Base-by-base conservation (phyloP, 2,113 vertebrate species). In the Hydrolagus affinis region DNA sequence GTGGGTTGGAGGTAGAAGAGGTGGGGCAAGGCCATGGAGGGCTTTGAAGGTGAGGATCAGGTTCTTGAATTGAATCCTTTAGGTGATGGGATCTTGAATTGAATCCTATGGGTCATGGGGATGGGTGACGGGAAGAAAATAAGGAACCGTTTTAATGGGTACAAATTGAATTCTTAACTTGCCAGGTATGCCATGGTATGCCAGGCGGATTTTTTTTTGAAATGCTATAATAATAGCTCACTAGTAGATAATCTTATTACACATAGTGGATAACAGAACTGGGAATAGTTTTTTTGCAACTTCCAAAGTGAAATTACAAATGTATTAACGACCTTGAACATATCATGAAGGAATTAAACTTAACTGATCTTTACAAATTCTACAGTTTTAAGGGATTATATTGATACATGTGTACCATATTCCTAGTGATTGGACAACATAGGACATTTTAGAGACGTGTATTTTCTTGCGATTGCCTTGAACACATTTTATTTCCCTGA, bases 401-500 rank as follows among this genome's bases (percentile, higher is more conserved):
- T 59, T 59, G 56, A 77, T 11, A 59, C n/a, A 59, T 21, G n/a
- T 14, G 56, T 59, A 59, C 44, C n/a, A 44, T 23, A 77, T 77
- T 57, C 75, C 75, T 60, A 78, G 21, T 78, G 75, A 78, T n/a
- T 78, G 75, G 57, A 60, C 11, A 25, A 78, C 21, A 60, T 60
- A 25, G 8, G 57, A 60, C 6, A 12, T 78, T 60, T 78, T 23
- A 60, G 75, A 78, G 57, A 12, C 19, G 21, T 75, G 8, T 60
- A 78, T 78, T 78, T 23, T 62, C n/a, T n/a, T 60, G 30, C 32
- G 59, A 11, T 14, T 59, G 21, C n/a, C 19, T 77, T 59, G 56
- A 77, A 77, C 30, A 25, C 21, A 77, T 25, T 23, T 77, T n/a
- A 77, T 77, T 10, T 78, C 21, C 60, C 56, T 8, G 25, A 23